Conservation (phyloP, 2,888 invertebrate genomes). For the Drosophila atroscutellata region DNA sequence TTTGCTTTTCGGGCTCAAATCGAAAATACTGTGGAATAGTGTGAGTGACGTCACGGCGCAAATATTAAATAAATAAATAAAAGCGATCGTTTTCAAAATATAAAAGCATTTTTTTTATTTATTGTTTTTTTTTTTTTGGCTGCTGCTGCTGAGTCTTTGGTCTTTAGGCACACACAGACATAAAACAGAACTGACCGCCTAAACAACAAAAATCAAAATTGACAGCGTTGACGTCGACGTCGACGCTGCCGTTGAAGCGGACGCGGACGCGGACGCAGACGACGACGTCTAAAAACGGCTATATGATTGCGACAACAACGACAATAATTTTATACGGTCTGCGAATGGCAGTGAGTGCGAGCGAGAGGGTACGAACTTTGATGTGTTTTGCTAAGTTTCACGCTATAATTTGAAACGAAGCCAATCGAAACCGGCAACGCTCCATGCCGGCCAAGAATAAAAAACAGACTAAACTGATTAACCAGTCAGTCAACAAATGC, state of each 20-base stretch:
- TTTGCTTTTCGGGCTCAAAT: slow-evolving; percentile 27
- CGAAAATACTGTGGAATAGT: slow-evolving; percentile 14
- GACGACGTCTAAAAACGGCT: slow-evolving; percentile 66
- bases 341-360: not conserved
- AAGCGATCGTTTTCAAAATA: slow-evolving; percentile 36
- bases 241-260: slow-evolving; percentile 11
- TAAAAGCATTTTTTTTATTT: slow-evolving; percentile 3
- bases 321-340: slow-evolving; percentile 22
- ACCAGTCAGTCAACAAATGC: slow-evolving; percentile 55
- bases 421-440: slow-evolving; percentile 51
- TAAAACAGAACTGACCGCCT: slow-evolving; percentile 20
- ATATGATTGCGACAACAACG: slow-evolving; percentile 69
- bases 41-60: slow-evolving; percentile 63
- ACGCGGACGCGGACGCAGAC: slow-evolving; percentile 24
- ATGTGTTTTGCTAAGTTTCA: slow-evolving; percentile 36
- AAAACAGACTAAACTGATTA: slow-evolving; percentile 78
- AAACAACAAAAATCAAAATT: slow-evolving; percentile 46
- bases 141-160: slow-evolving; percentile 33
- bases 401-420: slow-evolving; percentile 21
- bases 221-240: slow-evolving; percentile 34
- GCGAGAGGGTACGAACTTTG: slow-evolving; percentile 27
- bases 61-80: slow-evolving; percentile 63
- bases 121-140: slow-evolving; percentile 8
- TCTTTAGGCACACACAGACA: slow-evolving; percentile 39
- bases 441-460: slow-evolving; percentile 77